Conservation (phyloP, 2,797 vertebrate genomes). For the Simalia tracyae region DNA sequence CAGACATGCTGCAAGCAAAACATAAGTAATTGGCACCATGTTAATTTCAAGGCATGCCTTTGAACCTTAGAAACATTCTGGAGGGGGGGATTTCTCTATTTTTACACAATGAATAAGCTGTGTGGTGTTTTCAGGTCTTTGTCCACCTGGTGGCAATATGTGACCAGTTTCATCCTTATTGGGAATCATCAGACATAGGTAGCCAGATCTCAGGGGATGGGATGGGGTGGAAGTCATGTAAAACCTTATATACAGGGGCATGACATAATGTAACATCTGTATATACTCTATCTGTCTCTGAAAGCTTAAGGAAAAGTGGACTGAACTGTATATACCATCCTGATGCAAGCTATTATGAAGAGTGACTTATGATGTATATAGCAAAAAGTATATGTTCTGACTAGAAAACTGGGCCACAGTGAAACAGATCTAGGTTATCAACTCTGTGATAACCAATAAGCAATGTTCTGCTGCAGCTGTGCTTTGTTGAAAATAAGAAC, state of each 20-base stretch:
- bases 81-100: too few relatives aligned
- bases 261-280: background rate
- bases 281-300: background rate
- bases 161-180: background rate
- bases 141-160: background rate
- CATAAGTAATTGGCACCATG: too few relatives aligned
- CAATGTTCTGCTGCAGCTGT: background rate
- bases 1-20: too few relatives aligned
- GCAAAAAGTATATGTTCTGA: background rate
- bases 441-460: background rate
- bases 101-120: too few relatives aligned
- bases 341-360: background rate
- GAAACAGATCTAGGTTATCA: background rate
- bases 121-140: too few relatives aligned
- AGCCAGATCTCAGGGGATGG: background rate
- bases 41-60: too few relatives aligned
- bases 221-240: background rate
- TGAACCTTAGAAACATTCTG: too few relatives aligned
- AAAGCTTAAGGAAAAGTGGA: background rate
- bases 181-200: background rate
- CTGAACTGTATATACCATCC: background rate
- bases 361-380: background rate
- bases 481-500: background rate
- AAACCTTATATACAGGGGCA: background rate
- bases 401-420: background rate